Percentiles rank a stretch among this genome's conserved stretches.
Conservation (phyloP, 2,888 invertebrate species). For the Nineta flava region DNA sequence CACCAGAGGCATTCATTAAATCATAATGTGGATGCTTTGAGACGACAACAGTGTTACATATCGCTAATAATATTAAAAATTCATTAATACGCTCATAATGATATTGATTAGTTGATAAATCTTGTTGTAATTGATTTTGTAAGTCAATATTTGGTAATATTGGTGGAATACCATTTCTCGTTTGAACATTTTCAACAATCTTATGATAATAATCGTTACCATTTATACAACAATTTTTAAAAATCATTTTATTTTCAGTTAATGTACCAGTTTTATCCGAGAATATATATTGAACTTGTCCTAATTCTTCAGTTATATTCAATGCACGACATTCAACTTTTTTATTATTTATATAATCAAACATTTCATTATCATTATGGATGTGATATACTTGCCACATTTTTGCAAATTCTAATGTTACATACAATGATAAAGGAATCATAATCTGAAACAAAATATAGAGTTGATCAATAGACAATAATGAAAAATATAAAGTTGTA, state of each 20-base stretch:
- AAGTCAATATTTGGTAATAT: slow-evolving; percentile 34
- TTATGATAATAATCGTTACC: slow-evolving; percentile 83
- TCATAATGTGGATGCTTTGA: slow-evolving; percentile 67
- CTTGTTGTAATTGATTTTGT: slow-evolving; percentile 30
- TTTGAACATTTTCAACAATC: slow-evolving; percentile 41
- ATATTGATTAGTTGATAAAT: too few relatives aligned
- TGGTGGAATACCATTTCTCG: slow-evolving; percentile 26
- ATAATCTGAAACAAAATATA: slow-evolving; percentile 47
- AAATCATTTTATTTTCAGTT: slow-evolving; percentile 96
- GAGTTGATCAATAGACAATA: neutral
- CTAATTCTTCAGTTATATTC: slow-evolving; percentile 94
- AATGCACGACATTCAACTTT: slow-evolving; percentile 80
- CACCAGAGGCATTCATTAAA: slow-evolving; percentile 53
- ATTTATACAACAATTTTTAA: slow-evolving; percentile 75
- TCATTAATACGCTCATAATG: slow-evolving; percentile 31
- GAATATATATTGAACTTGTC: slow-evolving; percentile 88
- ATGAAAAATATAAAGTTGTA: neutral
- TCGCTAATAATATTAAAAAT: slow-evolving; percentile 78
- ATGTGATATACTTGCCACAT: slow-evolving; percentile 91
- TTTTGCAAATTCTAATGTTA: slow-evolving; percentile 93
- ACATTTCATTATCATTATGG: slow-evolving; percentile 75
- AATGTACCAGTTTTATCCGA: slow-evolving; percentile 96
- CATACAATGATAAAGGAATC: slow-evolving; percentile 93
- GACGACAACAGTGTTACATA: slow-evolving; percentile 95
- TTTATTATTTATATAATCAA: slow-evolving; percentile 68